phyloP scores from a whole-genome alignment of 30 jellyfish, hydroid and myxozoan genomes.

The Catostylus mosaicus region DNA sequence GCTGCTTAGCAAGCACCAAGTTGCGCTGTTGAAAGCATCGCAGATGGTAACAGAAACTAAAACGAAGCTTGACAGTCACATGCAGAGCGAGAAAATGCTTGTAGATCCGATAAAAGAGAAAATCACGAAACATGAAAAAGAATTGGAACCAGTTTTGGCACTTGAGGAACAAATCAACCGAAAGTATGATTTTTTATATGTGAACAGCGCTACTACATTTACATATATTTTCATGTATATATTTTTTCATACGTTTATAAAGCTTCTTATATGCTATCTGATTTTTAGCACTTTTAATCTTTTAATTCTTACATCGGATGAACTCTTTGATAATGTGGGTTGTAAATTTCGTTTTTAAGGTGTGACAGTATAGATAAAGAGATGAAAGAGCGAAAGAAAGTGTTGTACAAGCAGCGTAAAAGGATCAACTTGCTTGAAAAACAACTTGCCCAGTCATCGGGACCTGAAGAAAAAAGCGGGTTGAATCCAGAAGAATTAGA shows the following conservation, averaged over 20 bases:
- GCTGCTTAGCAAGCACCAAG: conserved; percentile 89
- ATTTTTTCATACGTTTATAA: too few relatives aligned
- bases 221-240: too few relatives aligned
- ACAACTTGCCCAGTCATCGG: conserved; percentile 91
- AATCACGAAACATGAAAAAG: conserved; percentile 68
- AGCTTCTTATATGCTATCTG: too few relatives aligned
- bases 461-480: conserved; percentile 76
- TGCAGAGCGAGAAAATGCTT: conserved; percentile 71
- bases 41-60: conserved; percentile 93
- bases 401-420: conserved; percentile 86
- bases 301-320: too few relatives aligned
- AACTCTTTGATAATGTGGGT: too few relatives aligned
- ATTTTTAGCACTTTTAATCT: too few relatives aligned
- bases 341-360: too few relatives aligned
- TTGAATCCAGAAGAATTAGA: conserved; percentile 83
- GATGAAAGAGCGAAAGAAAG: conserved; percentile 84
- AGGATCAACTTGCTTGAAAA: conserved; percentile 85
- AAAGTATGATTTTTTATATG: conserved; percentile 23
- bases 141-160: conserved; percentile 72
- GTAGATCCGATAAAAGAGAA: conserved; percentile 78
- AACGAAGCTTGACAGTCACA: conserved; percentile 87
- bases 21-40: conserved; percentile 92
- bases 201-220: too few relatives aligned
- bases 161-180: conserved; percentile 76
- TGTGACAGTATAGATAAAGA: conserved; percentile 78